phyloP scores from a whole-genome alignment of 2,888 invertebrate genomes.

The Griposia aprilina region DNA sequence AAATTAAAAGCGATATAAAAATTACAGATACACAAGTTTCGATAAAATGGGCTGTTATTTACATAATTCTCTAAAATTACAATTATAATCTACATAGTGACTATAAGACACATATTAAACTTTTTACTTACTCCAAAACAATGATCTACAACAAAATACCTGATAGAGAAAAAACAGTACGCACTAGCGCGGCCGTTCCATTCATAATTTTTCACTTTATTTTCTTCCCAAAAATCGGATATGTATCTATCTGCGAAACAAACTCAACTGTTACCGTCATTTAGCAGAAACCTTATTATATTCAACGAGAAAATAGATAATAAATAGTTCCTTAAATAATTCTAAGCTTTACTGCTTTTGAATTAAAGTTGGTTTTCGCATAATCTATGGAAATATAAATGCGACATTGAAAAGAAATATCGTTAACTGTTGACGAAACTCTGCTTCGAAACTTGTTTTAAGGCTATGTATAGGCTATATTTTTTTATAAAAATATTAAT shows the following conservation, averaged over 20 bases:
- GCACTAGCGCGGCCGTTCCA: conserved; percentile 63
- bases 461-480: neutral
- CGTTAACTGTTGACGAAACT: conserved; percentile 21
- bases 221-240: conserved; percentile 1
- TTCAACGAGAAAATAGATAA: conserved; percentile 14
- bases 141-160: conserved; percentile 67
- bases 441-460: conserved; percentile 29
- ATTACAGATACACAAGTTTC: neutral
- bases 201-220: conserved; percentile 62
- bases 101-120: neutral
- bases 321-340: neutral
- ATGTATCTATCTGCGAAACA: conserved; percentile 59
- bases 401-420: conserved; percentile 45
- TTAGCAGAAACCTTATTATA: conserved; percentile 20
- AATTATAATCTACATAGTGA: neutral
- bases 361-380: conserved; percentile 31
- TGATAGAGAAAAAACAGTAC: conserved; percentile 70
- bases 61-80: neutral
- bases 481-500: neutral
- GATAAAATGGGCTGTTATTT: neutral
- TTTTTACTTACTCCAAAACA: conserved; percentile 2
- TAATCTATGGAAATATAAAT: neutral
- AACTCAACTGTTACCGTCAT: conserved; percentile 32
- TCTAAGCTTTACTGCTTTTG: neutral
- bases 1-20: too few relatives aligned